Conservation (phyloP, 2,113 vertebrate species). For the Myotis lucifugus region DNA sequence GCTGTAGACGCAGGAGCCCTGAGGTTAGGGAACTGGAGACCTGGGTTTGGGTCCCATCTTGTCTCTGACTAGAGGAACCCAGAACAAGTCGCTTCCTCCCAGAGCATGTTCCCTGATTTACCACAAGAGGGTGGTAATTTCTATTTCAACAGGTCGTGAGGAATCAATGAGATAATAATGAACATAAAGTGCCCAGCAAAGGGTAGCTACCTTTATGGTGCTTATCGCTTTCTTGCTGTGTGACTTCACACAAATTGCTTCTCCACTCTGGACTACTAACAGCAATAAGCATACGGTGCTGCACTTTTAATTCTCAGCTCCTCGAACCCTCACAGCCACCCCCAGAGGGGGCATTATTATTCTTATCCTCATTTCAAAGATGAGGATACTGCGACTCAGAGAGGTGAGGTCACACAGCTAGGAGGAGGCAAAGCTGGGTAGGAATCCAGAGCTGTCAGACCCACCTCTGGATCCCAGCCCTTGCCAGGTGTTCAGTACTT, state of each 20-base stretch:
- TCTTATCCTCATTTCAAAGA: not conserved
- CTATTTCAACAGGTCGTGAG: not conserved
- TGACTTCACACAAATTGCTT: not conserved
- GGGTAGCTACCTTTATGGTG: not conserved
- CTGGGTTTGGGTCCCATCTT: not conserved
- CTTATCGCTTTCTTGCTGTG: not conserved
- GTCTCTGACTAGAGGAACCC: not conserved
- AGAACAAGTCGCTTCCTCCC: not conserved
- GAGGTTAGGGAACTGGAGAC: not conserved
- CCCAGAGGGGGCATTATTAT: not conserved
- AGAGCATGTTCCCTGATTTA: not conserved
- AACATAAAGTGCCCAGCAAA: not conserved
- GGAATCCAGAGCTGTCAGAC: not conserved
- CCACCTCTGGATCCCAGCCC: not conserved
- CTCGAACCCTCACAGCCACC: not conserved
- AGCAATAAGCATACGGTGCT: not conserved
- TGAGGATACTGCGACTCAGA: slow-evolving; percentile 3
- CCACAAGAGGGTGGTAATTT: not conserved
- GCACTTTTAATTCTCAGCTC: not conserved
- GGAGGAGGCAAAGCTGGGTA: not conserved
- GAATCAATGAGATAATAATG: not conserved
- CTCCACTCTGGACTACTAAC: not conserved
- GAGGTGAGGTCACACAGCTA: not conserved
- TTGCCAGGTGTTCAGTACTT: not conserved
- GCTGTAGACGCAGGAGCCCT: not conserved